Conservation (phyloP, 1,140 invertebrate genomes). For the Temnothorax longispinosus region DNA sequence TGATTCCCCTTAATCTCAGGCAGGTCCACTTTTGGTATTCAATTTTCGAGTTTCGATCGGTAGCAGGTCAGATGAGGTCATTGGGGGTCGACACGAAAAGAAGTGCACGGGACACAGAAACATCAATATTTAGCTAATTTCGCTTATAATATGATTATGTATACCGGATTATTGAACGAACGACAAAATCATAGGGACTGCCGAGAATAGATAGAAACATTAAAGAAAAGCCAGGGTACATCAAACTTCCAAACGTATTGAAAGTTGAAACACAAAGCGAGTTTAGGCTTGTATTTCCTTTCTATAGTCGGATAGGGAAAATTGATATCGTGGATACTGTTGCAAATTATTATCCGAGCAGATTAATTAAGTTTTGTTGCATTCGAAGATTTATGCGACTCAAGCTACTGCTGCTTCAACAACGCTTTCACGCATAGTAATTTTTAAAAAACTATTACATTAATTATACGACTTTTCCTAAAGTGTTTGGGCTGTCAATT, state of each 20-base stretch:
- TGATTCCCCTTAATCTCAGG: conserved; percentile 98
- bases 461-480: background rate
- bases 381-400: conserved; percentile 27
- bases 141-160: conserved; percentile 76
- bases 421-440: background rate
- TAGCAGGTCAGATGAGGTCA: conserved; percentile 83
- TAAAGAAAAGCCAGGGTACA: conserved; percentile 61
- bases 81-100: conserved; percentile 84
- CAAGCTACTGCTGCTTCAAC: background rate
- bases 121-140: conserved; percentile 83
- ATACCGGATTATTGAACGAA: conserved; percentile 59
- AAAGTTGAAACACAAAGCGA: conserved; percentile 36
- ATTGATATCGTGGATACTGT: conserved; percentile 1
- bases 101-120: conserved; percentile 86
- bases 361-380: background rate
- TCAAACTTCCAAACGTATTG: conserved; percentile 15
- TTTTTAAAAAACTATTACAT: background rate
- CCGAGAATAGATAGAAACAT: conserved; percentile 70
- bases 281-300: background rate
- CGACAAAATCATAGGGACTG: conserved; percentile 61
- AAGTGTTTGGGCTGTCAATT: conserved; percentile 28
- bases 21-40: conserved; percentile 93
- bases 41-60: conserved; percentile 81
- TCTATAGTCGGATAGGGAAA: background rate
- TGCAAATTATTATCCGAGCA: background rate